Evolutionary conservation across 2,888 invertebrate genomes (phyloP).

Genomic region (Oscheius sp.): DNA sequence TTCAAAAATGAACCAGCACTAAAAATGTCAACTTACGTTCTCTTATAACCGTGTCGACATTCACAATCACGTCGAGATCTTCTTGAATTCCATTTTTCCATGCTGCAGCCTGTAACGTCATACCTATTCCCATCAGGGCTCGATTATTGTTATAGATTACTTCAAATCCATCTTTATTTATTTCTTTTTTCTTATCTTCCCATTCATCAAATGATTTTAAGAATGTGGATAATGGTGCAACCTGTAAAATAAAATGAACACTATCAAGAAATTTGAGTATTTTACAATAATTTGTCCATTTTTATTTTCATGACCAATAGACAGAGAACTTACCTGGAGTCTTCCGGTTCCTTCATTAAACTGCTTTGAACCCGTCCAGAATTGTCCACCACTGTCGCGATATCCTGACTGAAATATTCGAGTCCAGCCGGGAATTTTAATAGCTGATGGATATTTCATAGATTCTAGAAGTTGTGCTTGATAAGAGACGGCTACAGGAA

Average conservation of each 20-base stretch:
- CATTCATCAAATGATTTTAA: neutral
- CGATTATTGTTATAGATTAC: neutral
- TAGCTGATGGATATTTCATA: neutral
- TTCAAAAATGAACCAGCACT: neutral
- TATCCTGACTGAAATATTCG: neutral
- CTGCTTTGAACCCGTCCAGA: neutral
- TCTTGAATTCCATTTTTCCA: neutral
- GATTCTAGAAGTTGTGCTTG: neutral
- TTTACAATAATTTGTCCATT: too few relatives aligned
- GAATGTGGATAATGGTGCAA: neutral
- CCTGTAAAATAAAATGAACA: neutral
- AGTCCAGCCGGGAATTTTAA: too few relatives aligned
- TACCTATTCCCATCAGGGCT: neutral
- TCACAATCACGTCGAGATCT: constrained; percentile 1
- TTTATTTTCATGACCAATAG: too few relatives aligned
- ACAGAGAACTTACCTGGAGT: neutral
- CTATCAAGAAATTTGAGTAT: neutral
- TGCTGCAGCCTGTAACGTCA: neutral
- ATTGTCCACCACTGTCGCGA: neutral
- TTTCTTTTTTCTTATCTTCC: too few relatives aligned
- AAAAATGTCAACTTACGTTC: neutral
- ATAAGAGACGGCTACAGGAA: neutral
- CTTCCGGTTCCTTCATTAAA: constrained; percentile 2
- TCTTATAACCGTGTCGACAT: constrained; percentile 5
- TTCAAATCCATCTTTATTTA: too few relatives aligned